Percentiles rank a stretch among this genome's conserved stretches.
Evolutionary conservation across 2,888 invertebrate species (phyloP).

Genomic region (Phragmatobia fuliginosa): DNA sequence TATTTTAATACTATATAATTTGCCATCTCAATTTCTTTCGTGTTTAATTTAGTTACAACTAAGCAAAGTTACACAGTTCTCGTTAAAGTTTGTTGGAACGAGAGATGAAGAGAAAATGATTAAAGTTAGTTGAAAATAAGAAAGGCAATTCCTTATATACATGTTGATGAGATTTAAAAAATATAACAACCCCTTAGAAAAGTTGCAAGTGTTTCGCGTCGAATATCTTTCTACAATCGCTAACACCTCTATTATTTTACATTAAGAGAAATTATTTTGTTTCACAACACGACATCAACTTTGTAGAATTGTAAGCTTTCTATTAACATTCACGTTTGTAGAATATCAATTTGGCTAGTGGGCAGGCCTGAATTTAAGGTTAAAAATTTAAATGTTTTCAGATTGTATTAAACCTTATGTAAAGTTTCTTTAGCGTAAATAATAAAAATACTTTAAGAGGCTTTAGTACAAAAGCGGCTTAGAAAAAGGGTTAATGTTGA

Average conservation of each 20-base stretch:
- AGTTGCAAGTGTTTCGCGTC: no score
- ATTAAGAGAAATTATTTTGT: no score
- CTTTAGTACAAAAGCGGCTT: constrained; percentile 32
- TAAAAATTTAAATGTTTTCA: neutral
- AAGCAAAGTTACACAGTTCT: constrained; percentile 67
- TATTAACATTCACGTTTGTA: no score
- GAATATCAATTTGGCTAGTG: no score
- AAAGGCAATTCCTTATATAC: constrained; percentile 70
- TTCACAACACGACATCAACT: no score
- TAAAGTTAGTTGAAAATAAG: constrained; percentile 75
- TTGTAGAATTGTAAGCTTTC: no score
- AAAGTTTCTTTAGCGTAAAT: neutral
- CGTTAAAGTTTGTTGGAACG: constrained; percentile 75
- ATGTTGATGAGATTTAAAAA: constrained; percentile 67
- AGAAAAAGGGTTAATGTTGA: constrained; percentile 65
- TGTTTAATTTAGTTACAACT: constrained; percentile 75
- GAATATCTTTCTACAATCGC: no score
- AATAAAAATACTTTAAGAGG: neutral
- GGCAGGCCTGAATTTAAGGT: neutral
- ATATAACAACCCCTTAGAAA: no score
- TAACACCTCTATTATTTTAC: no score
- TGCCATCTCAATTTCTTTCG: constrained; percentile 72
- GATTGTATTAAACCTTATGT: neutral
- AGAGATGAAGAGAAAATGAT: constrained; percentile 80
- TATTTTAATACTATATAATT: constrained; percentile 56